These are phyloP conservation scores for Cerastis leucographa DNA, from an alignment of 2,888 invertebrate genomes.

Conservation along the genomic window DNA sequence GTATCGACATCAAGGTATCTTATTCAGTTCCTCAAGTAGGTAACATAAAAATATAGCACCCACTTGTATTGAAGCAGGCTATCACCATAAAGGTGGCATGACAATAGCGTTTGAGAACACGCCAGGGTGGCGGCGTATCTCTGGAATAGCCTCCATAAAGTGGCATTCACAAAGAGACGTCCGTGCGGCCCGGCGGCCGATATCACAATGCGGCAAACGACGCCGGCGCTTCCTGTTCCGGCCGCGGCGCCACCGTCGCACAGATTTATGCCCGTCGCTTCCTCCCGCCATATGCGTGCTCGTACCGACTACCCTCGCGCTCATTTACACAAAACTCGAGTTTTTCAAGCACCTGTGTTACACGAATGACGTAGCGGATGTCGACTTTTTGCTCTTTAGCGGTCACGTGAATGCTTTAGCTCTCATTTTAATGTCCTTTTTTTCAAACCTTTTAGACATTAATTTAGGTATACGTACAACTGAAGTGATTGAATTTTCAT, in stretches of 20 bases:
- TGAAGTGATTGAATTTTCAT: background rate
- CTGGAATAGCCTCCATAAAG: conserved; percentile 85
- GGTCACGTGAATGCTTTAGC: conserved; percentile 62
- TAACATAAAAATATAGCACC: conserved; percentile 60
- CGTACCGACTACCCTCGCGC: conserved; percentile 80
- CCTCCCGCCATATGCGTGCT: conserved; percentile 87
- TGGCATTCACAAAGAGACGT: conserved; percentile 87
- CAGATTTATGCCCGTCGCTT: conserved; percentile 90
- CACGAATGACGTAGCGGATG: conserved; percentile 79
- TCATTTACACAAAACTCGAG: conserved; percentile 89
- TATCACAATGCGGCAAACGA: conserved; percentile 91
- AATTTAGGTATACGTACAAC: background rate
- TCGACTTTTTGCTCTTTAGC: conserved; percentile 77
- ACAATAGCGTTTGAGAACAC: conserved; percentile 83
- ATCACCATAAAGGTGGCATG: conserved; percentile 84
- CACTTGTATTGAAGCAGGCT: conserved; percentile 70
- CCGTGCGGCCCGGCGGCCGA: conserved; percentile 87
- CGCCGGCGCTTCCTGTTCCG: conserved; percentile 89
- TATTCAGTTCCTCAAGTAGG: conserved; percentile 51
- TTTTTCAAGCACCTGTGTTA: conserved; percentile 88
- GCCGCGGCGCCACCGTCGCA: conserved; percentile 88
- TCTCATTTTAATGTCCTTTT: conserved; percentile 28
- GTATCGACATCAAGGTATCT: conserved; percentile 34
- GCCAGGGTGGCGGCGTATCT: conserved; percentile 84
- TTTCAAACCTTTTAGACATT: conserved; percentile 39